Evolutionary conservation across 2,888 invertebrate species (phyloP).

Genomic region (Xylota segnis): DNA sequence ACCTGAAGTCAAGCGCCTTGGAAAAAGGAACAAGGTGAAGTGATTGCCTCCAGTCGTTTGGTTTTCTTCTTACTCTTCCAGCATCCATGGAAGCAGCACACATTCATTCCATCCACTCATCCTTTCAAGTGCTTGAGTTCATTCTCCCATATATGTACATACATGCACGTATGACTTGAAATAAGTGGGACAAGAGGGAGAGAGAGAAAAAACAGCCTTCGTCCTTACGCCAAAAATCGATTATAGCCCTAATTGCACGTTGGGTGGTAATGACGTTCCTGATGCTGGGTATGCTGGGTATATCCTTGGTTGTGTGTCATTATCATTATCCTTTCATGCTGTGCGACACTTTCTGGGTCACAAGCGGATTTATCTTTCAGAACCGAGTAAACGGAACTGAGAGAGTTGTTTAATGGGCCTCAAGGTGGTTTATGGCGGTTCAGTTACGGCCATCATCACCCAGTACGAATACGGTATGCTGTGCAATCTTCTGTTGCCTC

Average conservation of each 20-base stretch:
- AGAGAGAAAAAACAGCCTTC: slow-evolving; percentile 47
- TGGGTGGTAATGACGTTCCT: slow-evolving; percentile 52
- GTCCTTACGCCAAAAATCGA: slow-evolving; percentile 69
- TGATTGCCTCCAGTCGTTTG: slow-evolving; percentile 41
- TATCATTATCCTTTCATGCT: slow-evolving; percentile 71
- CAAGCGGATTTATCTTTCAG: slow-evolving; percentile 67
- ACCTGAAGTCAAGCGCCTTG: slow-evolving; percentile 60
- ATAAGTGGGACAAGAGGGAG: slow-evolving; percentile 22
- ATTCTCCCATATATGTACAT: slow-evolving; percentile 17
- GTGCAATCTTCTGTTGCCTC: not conserved
- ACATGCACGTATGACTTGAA: slow-evolving; percentile 3
- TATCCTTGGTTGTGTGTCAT: slow-evolving; percentile 68
- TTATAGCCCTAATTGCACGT: slow-evolving; percentile 68
- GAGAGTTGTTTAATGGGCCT: slow-evolving; percentile 67
- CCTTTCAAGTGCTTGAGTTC: slow-evolving; percentile 10
- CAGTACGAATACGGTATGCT: not conserved
- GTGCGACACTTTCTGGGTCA: slow-evolving; percentile 71
- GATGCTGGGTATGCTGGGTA: slow-evolving; percentile 30
- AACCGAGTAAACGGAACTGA: slow-evolving; percentile 57
- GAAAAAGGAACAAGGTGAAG: slow-evolving; percentile 64
- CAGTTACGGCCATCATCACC: slow-evolving; percentile 34
- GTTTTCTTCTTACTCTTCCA: slow-evolving; percentile 31
- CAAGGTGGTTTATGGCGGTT: slow-evolving; percentile 66
- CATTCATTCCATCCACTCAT: slow-evolving; percentile 15
- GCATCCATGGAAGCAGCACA: slow-evolving; percentile 53